Evolutionary conservation across 1,140 invertebrate species (phyloP), one percentile per base, ranked within the genome.

Genomic region (Grapholita molesta): DNA sequence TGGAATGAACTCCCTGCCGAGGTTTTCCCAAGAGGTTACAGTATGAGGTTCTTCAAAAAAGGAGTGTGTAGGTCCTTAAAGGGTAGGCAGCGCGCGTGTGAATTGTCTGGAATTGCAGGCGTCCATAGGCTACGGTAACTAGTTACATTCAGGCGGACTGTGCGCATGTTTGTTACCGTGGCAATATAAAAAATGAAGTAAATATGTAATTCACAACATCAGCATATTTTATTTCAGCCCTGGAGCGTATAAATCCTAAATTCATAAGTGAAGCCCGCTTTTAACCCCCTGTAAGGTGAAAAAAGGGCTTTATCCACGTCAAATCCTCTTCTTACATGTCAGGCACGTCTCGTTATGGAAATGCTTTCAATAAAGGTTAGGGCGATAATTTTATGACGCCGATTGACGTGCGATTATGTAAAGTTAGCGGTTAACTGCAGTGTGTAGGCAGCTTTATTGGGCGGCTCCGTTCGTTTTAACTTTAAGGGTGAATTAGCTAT

Each of bases 361-460:
- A 24, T 24, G 21, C 11, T 53, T 24, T 53, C 21, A 38, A 38
- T 38, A 38, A 38, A n/a, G 35, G 35, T 38, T 38, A 23, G 48
- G 21, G 53, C 53, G 53, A 57, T 57, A 57, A 57, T 57, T 57
- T 57, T 57, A 57, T 25, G 53, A 57, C 53, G 53, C 23, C 53
- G 53, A 57, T 57, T 57, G 53, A 57, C 53, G 53, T 25, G 53
- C 53, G 53, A 57, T 57, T 57, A 57, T 57, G 53, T 25, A 24
- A 57, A 57, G 53, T 57, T 28, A 21, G 24, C 24, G 53, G 23
- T 57, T 57, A 57, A 25, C 53, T 57, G 53, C 53, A 57, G 53
- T 24, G 35, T n/a, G 35, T 3, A 3, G 35, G 35, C 35, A 15
- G 35, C 12, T 38, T 38, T 38, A 38, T 38, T 5, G n/a, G n/a